These are phyloP conservation scores for Pluvianellus socialis DNA, from an alignment of 2,113 vertebrate species.

Conservation along the genomic window DNA sequence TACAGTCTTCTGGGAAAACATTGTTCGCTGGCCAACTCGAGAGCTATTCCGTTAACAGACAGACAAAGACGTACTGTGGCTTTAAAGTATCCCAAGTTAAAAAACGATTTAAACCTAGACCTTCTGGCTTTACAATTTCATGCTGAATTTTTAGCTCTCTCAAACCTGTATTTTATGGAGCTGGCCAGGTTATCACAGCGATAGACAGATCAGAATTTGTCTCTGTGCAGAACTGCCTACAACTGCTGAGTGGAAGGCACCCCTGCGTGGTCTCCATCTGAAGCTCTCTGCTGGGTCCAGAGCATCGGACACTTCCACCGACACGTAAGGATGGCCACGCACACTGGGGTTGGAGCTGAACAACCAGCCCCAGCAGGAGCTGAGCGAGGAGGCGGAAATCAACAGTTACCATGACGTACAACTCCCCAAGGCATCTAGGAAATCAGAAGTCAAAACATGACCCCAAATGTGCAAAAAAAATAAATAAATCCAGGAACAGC, in stretches of 20 bases:
- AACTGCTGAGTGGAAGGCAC: not conserved
- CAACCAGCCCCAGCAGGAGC: not conserved
- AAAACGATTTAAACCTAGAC: not conserved
- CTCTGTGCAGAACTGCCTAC: not conserved
- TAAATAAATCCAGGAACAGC: not conserved
- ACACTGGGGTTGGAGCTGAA: not conserved
- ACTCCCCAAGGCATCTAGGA: not conserved
- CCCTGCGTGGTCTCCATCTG: not conserved
- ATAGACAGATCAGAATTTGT: not conserved
- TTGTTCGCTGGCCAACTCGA: not conserved
- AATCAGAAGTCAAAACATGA: conserved; percentile 1
- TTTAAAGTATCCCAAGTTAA: not conserved
- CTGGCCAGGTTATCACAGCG: not conserved
- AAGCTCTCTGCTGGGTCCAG: not conserved
- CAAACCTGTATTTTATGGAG: not conserved
- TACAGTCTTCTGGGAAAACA: conserved; percentile 14
- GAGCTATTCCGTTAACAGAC: not conserved
- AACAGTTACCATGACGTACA: not conserved
- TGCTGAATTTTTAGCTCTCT: not conserved
- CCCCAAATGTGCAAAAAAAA: not conserved
- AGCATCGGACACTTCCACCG: not conserved
- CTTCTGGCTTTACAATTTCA: not conserved
- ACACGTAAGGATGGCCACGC: accelerated
- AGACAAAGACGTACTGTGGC: not conserved
- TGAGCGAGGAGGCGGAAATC: not conserved